Conservation (phyloP, 2,888 invertebrate species). For the Troilus luridus region DNA sequence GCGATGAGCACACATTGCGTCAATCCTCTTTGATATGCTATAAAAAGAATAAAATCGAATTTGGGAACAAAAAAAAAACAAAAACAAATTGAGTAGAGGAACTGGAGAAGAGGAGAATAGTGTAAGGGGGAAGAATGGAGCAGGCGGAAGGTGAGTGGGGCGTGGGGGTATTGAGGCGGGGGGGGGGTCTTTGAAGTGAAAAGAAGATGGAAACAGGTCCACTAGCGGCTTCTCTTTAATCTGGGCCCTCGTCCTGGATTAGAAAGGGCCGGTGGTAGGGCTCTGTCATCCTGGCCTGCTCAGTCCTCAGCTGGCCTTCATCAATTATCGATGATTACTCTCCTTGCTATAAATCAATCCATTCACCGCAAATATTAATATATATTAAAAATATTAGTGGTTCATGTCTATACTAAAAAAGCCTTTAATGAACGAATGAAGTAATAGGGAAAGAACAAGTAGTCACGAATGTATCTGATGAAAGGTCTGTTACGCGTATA, state of each 20-base stretch:
- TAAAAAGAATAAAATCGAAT: constrained; percentile 7
- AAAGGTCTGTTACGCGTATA: too few relatives aligned
- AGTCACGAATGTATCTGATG: too few relatives aligned
- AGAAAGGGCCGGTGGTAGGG: background rate
- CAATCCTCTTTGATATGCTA: background rate
- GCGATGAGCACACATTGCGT: background rate
- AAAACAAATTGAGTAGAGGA: constrained; percentile 3
- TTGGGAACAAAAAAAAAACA: background rate
- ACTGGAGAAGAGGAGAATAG: background rate
- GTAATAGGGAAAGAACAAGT: too few relatives aligned
- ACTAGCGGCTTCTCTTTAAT: background rate
- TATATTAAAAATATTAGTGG: too few relatives aligned
- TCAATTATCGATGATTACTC: background rate
- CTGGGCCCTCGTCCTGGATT: background rate
- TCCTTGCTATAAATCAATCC: background rate
- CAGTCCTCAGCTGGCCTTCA: background rate
- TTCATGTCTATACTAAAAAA: too few relatives aligned
- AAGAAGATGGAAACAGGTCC: background rate
- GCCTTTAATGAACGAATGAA: too few relatives aligned
- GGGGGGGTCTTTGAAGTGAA: background rate
- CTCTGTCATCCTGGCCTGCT: background rate
- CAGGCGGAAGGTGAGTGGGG: background rate
- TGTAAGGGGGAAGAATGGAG: background rate
- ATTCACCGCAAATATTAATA: too few relatives aligned
- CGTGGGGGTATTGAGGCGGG: background rate